A percentile compares a stretch with the other conserved stretches of the same genome.
Evolutionary conservation across 2,888 invertebrate genomes (phyloP).

Genomic region (Galerucella calmariensis): DNA sequence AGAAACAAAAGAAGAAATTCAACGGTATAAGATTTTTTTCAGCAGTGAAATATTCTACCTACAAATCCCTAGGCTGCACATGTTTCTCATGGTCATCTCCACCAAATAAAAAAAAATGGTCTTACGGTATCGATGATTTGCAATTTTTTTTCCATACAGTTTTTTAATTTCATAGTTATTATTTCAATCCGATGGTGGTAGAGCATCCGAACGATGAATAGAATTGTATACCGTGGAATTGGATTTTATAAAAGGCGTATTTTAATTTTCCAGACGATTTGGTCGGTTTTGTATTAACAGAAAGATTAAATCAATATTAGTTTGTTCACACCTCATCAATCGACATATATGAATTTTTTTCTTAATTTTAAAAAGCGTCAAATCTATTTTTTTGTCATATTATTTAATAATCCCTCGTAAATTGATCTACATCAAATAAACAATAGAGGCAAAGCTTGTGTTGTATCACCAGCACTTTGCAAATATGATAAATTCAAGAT

Average conservation of each 20-base stretch:
- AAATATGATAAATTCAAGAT: constrained; percentile 42
- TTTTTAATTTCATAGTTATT: constrained; percentile 48
- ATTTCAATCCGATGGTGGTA: constrained; percentile 41
- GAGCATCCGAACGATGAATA: constrained; percentile 35
- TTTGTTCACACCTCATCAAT: constrained; percentile 40
- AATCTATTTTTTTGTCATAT: too few relatives aligned
- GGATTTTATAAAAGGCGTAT: constrained; percentile 47
- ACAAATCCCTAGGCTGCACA: not conserved
- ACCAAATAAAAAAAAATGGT: constrained; percentile 20
- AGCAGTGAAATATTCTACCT: not conserved
- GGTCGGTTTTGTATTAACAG: constrained; percentile 40
- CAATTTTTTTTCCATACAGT: constrained; percentile 38
- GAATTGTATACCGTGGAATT: constrained; percentile 45
- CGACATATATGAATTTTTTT: constrained; percentile 14
- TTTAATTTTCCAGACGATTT: constrained; percentile 48
- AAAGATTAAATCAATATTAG: constrained; percentile 46
- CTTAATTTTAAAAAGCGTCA: not conserved
- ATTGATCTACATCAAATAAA: not conserved
- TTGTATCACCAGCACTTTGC: constrained; percentile 22
- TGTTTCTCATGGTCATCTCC: constrained; percentile 31
- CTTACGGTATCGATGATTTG: constrained; percentile 41
- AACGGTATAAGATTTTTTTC: too few relatives aligned
- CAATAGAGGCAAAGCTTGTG: not conserved
- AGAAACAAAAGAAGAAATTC: too few relatives aligned
- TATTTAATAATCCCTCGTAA: not conserved